These are phyloP conservation scores for Odontomyia ornata DNA, from an alignment of 2,888 invertebrate species.

Conservation along the genomic window DNA sequence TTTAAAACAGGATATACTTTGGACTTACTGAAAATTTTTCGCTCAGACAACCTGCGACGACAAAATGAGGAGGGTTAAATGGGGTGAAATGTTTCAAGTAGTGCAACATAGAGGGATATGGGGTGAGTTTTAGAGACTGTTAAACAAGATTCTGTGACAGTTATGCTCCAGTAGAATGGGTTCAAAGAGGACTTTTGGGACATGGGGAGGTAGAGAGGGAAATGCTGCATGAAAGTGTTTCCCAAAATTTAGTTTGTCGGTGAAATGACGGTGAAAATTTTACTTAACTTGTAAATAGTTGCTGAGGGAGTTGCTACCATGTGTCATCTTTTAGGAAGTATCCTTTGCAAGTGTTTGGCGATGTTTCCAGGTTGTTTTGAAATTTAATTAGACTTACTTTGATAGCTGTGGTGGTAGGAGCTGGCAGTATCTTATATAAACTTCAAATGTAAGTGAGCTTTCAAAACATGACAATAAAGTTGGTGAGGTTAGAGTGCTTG, in stretches of 20 bases:
- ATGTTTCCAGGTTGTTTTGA: not conserved
- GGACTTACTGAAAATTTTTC: not conserved
- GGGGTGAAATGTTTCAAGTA: not conserved
- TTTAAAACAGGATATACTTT: not conserved
- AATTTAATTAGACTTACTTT: not conserved
- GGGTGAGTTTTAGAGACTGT: not conserved
- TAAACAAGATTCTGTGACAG: slow-evolving; percentile 5
- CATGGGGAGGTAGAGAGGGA: not conserved
- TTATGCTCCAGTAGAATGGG: not conserved
- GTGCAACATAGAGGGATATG: not conserved
- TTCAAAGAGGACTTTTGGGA: not conserved
- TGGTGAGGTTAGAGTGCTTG: too few relatives aligned
- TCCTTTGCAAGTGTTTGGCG: not conserved
- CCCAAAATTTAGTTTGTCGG: not conserved
- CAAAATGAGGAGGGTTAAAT: not conserved
- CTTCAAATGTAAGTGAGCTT: too few relatives aligned
- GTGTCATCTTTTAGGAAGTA: slow-evolving; percentile 2
- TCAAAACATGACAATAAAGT: too few relatives aligned
- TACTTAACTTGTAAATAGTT: not conserved
- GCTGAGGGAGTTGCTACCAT: not conserved
- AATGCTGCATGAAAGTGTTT: not conserved
- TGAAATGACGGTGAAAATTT: not conserved
- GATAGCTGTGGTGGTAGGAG: not conserved
- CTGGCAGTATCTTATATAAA: not conserved
- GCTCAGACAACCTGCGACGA: not conserved